Percentiles rank a stretch among this genome's conserved stretches.
phyloP scores from a whole-genome alignment of 2,888 invertebrate species.

The Monopis laevigella region DNA sequence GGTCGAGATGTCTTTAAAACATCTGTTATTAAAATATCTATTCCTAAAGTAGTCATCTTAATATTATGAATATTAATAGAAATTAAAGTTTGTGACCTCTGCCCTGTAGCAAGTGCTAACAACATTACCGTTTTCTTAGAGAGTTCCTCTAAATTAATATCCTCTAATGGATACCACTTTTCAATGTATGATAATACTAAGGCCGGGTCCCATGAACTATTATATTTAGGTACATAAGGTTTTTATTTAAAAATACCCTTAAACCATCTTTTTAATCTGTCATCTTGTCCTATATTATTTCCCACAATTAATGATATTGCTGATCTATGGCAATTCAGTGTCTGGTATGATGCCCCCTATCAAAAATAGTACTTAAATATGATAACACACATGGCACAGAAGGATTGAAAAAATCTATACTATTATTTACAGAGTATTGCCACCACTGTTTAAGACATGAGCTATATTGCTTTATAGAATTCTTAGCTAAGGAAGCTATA shows the following conservation, averaged over 20 bases:
- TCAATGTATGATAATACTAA: not conserved
- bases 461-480: conserved; percentile 9
- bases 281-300: conserved; percentile 5
- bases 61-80: conserved; percentile 8
- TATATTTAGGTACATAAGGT: conserved; percentile 12
- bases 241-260: conserved; percentile 8
- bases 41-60: not conserved
- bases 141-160: conserved; percentile 4
- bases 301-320: conserved; percentile 11
- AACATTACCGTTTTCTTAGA: conserved; percentile 10
- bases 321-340: conserved; percentile 6
- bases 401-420: not conserved
- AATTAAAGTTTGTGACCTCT: conserved; percentile 12
- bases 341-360: conserved; percentile 4
- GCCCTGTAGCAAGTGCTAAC: conserved; percentile 13
- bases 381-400: not conserved
- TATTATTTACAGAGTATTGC: conserved; percentile 1
- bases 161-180: conserved; percentile 1
- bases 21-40: conserved; percentile 1
- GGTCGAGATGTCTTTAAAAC: conserved; percentile 1
- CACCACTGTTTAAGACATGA: conserved; percentile 7
- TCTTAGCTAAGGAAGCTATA: conserved; percentile 8
- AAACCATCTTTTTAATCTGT: conserved; percentile 11
- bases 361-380: not conserved
- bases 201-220: conserved; percentile 3